Conservation (phyloP, 2,888 invertebrate genomes). For the Amiota communis region DNA sequence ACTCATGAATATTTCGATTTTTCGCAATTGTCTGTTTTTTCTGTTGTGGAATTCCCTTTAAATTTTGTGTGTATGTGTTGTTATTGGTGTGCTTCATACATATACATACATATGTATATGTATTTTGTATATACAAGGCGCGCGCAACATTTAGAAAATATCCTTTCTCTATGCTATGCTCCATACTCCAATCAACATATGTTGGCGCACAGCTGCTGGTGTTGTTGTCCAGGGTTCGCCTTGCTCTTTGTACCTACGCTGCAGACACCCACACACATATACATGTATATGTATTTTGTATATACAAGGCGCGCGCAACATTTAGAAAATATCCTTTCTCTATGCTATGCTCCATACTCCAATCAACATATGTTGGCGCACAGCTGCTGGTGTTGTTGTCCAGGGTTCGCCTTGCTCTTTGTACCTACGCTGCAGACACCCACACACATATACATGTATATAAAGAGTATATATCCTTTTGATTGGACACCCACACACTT, state of each 20-base stretch:
- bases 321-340: background rate
- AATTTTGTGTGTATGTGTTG: background rate
- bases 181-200: background rate
- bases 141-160: background rate
- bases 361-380: slow-evolving; percentile 4
- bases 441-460: slow-evolving; percentile 34
- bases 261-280: slow-evolving; percentile 36
- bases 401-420: slow-evolving; percentile 21
- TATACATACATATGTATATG: background rate
- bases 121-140: background rate
- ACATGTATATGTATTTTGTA: background rate
- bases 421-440: slow-evolving; percentile 28
- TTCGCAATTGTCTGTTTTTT: slow-evolving; percentile 28
- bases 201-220: slow-evolving; percentile 11
- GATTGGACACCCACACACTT: too few relatives aligned
- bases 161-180: background rate
- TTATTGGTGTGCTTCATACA: background rate
- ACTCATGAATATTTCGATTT: slow-evolving; percentile 33
- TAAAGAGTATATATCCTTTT: background rate
- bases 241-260: slow-evolving; percentile 24
- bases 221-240: slow-evolving; percentile 3
- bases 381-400: background rate
- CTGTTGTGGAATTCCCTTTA: background rate
- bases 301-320: background rate
- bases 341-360: background rate